Conservation (phyloP, 2,888 invertebrate species). For the Gnatocerus cornutus region DNA sequence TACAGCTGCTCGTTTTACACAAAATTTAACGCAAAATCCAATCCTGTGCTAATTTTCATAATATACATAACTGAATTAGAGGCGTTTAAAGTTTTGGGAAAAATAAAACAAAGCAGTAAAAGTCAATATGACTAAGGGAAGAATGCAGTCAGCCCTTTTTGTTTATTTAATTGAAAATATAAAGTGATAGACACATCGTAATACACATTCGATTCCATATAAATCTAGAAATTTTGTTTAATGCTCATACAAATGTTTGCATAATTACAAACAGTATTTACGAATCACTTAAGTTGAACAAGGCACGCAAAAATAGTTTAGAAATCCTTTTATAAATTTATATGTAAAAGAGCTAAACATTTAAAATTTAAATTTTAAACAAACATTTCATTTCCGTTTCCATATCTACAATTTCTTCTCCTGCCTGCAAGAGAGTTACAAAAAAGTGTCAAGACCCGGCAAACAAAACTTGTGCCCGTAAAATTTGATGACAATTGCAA, state of each 20-base stretch:
- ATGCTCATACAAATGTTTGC: constrained; percentile 60
- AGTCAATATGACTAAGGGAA: constrained; percentile 70
- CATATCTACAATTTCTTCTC: constrained; percentile 52
- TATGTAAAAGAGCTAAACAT: constrained; percentile 61
- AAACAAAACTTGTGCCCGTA: constrained; percentile 12
- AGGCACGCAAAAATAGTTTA: constrained; percentile 70
- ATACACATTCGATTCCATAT: constrained; percentile 66
- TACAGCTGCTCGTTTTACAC: no score
- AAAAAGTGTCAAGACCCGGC: constrained; percentile 16
- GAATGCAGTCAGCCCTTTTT: constrained; percentile 68
- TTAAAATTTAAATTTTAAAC: constrained; percentile 58
- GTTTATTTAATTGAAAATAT: constrained; percentile 70
- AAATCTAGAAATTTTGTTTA: constrained; percentile 67
- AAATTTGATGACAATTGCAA: constrained; percentile 3
- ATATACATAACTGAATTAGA: no score
- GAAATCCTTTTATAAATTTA: constrained; percentile 62
- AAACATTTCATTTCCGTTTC: constrained; percentile 37
- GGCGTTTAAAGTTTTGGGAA: background rate
- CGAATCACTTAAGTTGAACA: constrained; percentile 67
- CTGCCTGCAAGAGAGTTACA: constrained; percentile 58
- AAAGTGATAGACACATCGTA: constrained; percentile 68
- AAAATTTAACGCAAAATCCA: no score
- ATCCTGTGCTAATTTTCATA: no score
- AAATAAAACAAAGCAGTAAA: constrained; percentile 62
- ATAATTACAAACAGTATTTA: constrained; percentile 62